Percentiles rank a stretch among this genome's conserved stretches.
Conservation (phyloP, 1,140 invertebrate species). For the Pentalonia nigronervosa region DNA sequence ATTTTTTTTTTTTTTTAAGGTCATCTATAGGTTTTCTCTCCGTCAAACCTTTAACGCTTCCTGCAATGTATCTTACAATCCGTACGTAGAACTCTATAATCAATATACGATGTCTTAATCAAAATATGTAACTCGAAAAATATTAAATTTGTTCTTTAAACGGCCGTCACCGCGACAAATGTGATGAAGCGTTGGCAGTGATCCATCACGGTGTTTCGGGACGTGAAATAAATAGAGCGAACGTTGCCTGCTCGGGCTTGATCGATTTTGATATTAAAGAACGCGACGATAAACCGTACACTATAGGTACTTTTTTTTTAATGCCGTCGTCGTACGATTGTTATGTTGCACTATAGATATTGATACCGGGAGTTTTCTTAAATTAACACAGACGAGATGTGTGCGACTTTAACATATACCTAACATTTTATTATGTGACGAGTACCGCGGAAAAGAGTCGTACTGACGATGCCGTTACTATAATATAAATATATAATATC, state of each 20-base stretch:
- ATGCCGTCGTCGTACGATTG: neutral
- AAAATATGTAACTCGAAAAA: neutral
- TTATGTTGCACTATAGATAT: neutral
- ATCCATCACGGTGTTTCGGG: neutral
- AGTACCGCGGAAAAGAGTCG: neutral
- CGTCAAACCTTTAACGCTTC: neutral
- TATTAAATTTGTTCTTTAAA: neutral
- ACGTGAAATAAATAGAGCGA: neutral
- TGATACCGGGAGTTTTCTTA: neutral
- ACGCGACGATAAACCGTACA: neutral
- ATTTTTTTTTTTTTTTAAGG: neutral
- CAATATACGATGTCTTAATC: neutral
- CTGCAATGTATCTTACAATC: neutral
- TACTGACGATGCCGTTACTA: neutral
- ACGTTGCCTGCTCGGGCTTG: no score
- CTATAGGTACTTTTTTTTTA: neutral
- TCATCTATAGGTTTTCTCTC: neutral
- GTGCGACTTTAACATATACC: neutral
- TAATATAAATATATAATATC: neutral
- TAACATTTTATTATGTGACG: neutral
- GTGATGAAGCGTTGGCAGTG: neutral
- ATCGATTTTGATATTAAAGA: conserved; percentile 1
- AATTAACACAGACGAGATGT: neutral
- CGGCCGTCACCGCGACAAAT: neutral
- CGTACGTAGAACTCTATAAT: neutral